A percentile compares a stretch with the other conserved stretches of the same genome.
phyloP scores from a whole-genome alignment of 2,888 invertebrate genomes.

The Heliconius sara region DNA sequence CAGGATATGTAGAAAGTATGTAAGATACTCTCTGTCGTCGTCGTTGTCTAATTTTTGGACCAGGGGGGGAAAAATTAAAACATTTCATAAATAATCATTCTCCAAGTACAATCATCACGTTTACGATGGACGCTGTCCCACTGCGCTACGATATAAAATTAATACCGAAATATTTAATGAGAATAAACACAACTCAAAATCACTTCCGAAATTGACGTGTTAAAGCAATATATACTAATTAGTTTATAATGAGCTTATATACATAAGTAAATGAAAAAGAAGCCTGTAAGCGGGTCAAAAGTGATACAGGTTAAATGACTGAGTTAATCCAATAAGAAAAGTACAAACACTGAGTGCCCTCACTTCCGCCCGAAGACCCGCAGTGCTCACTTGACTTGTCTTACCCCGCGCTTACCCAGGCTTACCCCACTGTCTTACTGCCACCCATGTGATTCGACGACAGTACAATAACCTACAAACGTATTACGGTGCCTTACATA shows the following conservation, averaged over 20 bases:
- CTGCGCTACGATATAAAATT: neutral
- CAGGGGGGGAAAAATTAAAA: no score
- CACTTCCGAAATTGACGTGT: slow-evolving; percentile 22
- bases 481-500: slow-evolving; percentile 42
- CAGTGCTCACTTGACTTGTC: slow-evolving; percentile 70
- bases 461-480: slow-evolving; percentile 50
- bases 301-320: slow-evolving; percentile 80
- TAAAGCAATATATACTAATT: slow-evolving; percentile 44
- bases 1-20: neutral
- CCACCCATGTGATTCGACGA: slow-evolving; percentile 63
- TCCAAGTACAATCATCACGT: neutral
- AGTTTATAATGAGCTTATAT: slow-evolving; percentile 44
- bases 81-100: no score
- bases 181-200: slow-evolving; percentile 9
- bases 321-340: slow-evolving; percentile 81
- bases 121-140: neutral
- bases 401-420: slow-evolving; percentile 76
- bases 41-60: neutral
- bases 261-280: slow-evolving; percentile 55
- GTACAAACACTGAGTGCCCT: slow-evolving; percentile 80
- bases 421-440: slow-evolving; percentile 80
- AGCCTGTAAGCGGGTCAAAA: slow-evolving; percentile 81
- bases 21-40: neutral
- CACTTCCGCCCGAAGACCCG: slow-evolving; percentile 80
- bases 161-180: neutral